Evolutionary conservation across 1,140 invertebrate species (phyloP).

Genomic region (Drosophila orosa): DNA sequence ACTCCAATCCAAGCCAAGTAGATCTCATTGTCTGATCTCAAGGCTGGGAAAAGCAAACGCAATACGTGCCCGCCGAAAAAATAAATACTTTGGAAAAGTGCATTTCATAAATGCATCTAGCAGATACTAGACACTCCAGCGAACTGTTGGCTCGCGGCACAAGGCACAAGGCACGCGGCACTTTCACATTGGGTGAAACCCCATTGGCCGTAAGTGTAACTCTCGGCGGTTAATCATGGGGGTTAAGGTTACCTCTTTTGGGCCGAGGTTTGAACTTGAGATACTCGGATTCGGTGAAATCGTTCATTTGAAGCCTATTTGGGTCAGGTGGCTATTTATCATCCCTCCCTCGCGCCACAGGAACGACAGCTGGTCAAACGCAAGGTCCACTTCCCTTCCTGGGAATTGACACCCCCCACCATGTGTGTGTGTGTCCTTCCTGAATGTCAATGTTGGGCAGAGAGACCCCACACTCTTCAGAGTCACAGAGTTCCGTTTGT

Average conservation of each 20-base stretch:
- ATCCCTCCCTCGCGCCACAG: slow-evolving; percentile 3
- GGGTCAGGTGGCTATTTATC: slow-evolving; percentile 20
- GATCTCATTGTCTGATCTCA: slow-evolving; percentile 53
- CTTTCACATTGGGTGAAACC: slow-evolving; percentile 70
- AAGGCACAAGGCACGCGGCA: slow-evolving; percentile 24
- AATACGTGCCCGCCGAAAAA: slow-evolving; percentile 46
- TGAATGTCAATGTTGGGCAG: slow-evolving; percentile 52
- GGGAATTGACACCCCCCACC: slow-evolving; percentile 13
- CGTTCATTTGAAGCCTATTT: slow-evolving; percentile 13
- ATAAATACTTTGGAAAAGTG: slow-evolving; percentile 27
- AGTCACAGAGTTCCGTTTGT: slow-evolving; percentile 20
- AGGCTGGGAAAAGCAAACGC: slow-evolving; percentile 56
- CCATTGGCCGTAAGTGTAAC: slow-evolving; percentile 53
- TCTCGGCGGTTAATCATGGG: slow-evolving; percentile 36
- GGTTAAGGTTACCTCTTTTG: slow-evolving; percentile 39
- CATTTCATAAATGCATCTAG: slow-evolving; percentile 57
- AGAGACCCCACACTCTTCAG: slow-evolving; percentile 5
- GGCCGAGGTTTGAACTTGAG: slow-evolving; percentile 26
- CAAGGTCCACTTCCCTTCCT: slow-evolving; percentile 3
- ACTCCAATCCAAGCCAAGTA: slow-evolving; percentile 17
- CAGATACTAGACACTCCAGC: slow-evolving; percentile 48
- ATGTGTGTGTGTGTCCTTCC: slow-evolving; percentile 24
- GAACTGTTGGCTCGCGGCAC: slow-evolving; percentile 15
- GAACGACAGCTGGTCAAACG: slow-evolving; percentile 34
- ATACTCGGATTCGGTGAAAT: slow-evolving; percentile 28